Evolutionary conservation across 2,113 vertebrate species (phyloP), one percentile per base, ranked within the genome.

Genomic region (Myrmecobius fasciatus): DNA sequence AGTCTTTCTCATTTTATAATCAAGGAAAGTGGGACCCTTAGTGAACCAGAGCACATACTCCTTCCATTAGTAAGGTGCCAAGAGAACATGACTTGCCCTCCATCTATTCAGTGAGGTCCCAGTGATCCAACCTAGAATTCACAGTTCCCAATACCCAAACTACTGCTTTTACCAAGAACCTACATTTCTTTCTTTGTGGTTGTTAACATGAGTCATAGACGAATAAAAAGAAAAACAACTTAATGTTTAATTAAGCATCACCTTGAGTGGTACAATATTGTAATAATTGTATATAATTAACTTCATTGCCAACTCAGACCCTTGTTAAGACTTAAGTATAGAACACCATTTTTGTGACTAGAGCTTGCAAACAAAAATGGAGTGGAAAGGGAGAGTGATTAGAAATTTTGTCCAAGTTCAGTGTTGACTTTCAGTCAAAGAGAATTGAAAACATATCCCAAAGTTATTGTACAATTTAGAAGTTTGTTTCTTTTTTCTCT

Each of bases 241-340:
- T 83, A 83, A 83, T 83, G 67, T 83, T 83, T 83, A 43, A 83
- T 83, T 83, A 83, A 83, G 67, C 67, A 83, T 83, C 67, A 83
- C 67, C 67, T 83, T 20, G n/a, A 83, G 67, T 83, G 67, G 67
- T 43, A 83, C 67, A 83, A 83, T 83, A 83, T 83, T 83, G 67
- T 83, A 83, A 83, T 43, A 83, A 83, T 83, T 83, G 67, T 83
- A 83, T 83, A 83, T 83, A 83, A 83, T 83, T 43, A 83, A 83
- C 67, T 83, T 83, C 67, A 83, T 83, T 83, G 67, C 67, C 67
- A 83, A 83, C 43, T 43, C 67, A 24, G 17, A 43, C 43, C 36
- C n/a, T 83, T 83, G 17, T 43, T 43, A 83, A 43, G 67, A 20
- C 67, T 43, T 43, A 83, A 83, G 67, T 83, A 83, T 83, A 83